Base-by-base conservation (phyloP, 2,888 invertebrate genomes). In the Candidula unifasciata region DNA sequence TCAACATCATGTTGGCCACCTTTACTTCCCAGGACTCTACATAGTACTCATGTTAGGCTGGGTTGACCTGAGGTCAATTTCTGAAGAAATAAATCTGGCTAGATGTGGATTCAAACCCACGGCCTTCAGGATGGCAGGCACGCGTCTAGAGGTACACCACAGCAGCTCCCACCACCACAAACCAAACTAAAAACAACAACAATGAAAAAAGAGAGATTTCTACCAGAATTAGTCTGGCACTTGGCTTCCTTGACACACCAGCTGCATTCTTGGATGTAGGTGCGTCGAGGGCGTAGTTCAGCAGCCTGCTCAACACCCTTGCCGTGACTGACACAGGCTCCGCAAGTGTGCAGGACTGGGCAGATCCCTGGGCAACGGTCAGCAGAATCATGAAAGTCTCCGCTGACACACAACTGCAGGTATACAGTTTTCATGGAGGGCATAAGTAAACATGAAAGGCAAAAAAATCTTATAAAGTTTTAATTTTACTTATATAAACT, bases 191-290 rank as follows among this genome's bases (percentile, higher is more conserved):
- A 27, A 21, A 8, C 8, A 44, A 37, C 24, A 37, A 24, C n/a
- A n/a, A n/a, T n/a, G n/a, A n/a, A n/a, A 2, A 57, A 2, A 60
- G 13, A 64, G 66, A 74, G 37, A 44, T 16, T 18, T 92, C 94
- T 94, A 95, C 96, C 96, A 91, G 97, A 96, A 91, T 96, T 96
- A 90, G 97, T 96, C 93, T 97, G 97, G 92, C 98, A 98, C 69
- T 96, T 95, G 0, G 97, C 97, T 92, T 97, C 97, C 92, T 98
- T 97, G 2, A 98, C 97, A 93, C 98, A 98, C 98, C 98, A 98
- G 69, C 89, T 90, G 87, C 93, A 94, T 94, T 89, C 95, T 96
- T 89, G 88, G 60, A 89, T 89, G 86, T 90, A 89, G 1, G 87
- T 80, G 37, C 85, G 84, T 18, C 82, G 68, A 24, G 84, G 86